Evolutionary conservation across 2,113 vertebrate species (phyloP).

Genomic region (Lethenteron reissneri): DNA sequence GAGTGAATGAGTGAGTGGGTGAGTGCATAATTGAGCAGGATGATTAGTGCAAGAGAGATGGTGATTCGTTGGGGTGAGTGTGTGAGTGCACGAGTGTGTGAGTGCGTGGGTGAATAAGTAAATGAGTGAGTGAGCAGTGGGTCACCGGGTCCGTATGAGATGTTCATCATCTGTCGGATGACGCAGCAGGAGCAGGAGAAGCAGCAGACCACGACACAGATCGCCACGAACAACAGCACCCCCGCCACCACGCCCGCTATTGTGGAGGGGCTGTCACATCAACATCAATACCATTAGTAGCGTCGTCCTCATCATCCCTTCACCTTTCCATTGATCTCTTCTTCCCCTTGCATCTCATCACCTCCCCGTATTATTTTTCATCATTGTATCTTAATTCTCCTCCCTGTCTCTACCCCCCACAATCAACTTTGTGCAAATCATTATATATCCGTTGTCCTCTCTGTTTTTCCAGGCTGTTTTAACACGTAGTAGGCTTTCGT

Average conservation of each 20-base stretch:
- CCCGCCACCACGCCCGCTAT: slow-evolving; percentile 5
- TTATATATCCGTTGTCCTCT: too few relatives aligned
- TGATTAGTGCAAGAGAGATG: background rate
- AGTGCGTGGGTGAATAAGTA: background rate
- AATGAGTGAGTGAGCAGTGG: background rate
- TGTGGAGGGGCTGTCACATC: background rate
- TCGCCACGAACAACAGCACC: background rate
- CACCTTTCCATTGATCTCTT: too few relatives aligned
- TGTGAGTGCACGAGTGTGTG: background rate
- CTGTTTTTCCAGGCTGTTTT: too few relatives aligned
- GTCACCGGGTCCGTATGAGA: background rate
- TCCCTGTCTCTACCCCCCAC: too few relatives aligned
- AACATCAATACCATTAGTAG: background rate
- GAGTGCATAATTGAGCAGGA: too few relatives aligned
- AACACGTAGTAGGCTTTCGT: too few relatives aligned
- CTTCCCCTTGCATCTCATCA: too few relatives aligned
- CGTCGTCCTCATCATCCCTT: too few relatives aligned
- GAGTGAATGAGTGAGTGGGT: too few relatives aligned
- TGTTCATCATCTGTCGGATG: slow-evolving; percentile 2
- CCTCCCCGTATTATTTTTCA: too few relatives aligned
- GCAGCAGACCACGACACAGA: slow-evolving; percentile 4
- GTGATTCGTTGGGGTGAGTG: background rate
- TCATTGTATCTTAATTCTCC: too few relatives aligned
- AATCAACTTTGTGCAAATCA: too few relatives aligned
- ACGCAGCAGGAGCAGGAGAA: slow-evolving; percentile 5